Evolutionary conservation across 1,140 invertebrate genomes (phyloP), one percentile per base, ranked within the genome.

Genomic region (Melipona quadrifasciata): DNA sequence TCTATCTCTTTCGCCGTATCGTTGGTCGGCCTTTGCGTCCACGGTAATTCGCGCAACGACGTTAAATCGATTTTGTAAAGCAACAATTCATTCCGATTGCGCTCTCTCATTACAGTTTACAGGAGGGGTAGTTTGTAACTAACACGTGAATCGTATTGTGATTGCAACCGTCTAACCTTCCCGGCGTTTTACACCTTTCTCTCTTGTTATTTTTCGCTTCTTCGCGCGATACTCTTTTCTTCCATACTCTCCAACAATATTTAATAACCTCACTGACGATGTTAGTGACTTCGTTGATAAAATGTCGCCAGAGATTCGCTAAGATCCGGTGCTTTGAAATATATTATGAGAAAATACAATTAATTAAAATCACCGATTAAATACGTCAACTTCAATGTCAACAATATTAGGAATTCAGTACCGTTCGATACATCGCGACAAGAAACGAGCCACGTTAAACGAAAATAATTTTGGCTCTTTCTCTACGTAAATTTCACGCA

Each of bases 31-130:
- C 53, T 57, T 11, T 31, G 57, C 61, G 72, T 78, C 19, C 61
- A 79, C 79, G 65, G 65, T 75, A 89, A 89, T 78, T 79, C 74
- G 86, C 57, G 47, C 67, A 82, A 80, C 84, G 75, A 82, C 67
- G 68, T 80, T 86, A 88, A 88, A 86, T 80, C 84, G 84, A 86
- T 75, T 72, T 83, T 72, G 86, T 75, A 78, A 83, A 68, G 57
- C 75, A 65, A 65, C 86, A 47, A 74, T 85, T 89, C 76, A 78
- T 83, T 77, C 17, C n/a, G 74, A 68, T 83, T 70, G 64, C 55
- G n/a, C 19, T 68, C 47, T 83, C 55, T 34, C 74, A 51, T 75
- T 75, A 82, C 31, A 55, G 24, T 4, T 24, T n/a, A 6, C 47
- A 24, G 19, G 12, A 39, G 47, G 6, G 10, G 47, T n/a, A n/a